Evolutionary conservation across 1,140 invertebrate genomes (phyloP).

Genomic region (Lepidurus packardi): DNA sequence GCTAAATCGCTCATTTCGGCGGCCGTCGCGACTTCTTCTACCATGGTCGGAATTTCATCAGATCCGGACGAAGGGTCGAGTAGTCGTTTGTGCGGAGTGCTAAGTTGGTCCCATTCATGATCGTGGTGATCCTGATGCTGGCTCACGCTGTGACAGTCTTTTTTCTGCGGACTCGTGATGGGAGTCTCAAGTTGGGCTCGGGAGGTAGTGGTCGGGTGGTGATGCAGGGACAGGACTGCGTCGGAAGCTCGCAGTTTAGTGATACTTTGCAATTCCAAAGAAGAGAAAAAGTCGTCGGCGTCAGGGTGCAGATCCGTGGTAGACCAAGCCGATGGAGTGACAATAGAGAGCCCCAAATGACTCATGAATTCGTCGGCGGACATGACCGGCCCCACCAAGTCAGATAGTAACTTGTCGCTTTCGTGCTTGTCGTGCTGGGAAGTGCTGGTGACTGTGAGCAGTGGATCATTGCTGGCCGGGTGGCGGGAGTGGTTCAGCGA

Average conservation of each 20-base stretch:
- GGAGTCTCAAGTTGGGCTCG: background rate
- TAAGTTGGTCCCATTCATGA: slow-evolving; percentile 21
- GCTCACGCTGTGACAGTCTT: background rate
- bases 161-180: background rate
- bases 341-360: slow-evolving; percentile 31
- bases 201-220: background rate
- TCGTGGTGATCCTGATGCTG: background rate
- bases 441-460: slow-evolving; percentile 25
- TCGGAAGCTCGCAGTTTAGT: background rate
- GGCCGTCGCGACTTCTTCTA: background rate
- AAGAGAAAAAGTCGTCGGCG: slow-evolving; percentile 77
- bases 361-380: slow-evolving; percentile 31
- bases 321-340: slow-evolving; percentile 27
- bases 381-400: slow-evolving; percentile 11
- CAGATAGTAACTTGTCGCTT: background rate
- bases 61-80: background rate
- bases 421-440: slow-evolving; percentile 16
- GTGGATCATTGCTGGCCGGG: slow-evolving; percentile 17
- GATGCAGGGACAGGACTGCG: background rate
- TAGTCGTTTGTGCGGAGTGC: slow-evolving; percentile 17
- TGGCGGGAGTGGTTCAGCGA: slow-evolving; percentile 44
- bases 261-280: slow-evolving; percentile 67
- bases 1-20: background rate
- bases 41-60: background rate
- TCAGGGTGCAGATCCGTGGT: slow-evolving; percentile 39